Evolutionary conservation across 2,797 vertebrate species (phyloP).

Genomic region (Centroberyx gerrardi): DNA sequence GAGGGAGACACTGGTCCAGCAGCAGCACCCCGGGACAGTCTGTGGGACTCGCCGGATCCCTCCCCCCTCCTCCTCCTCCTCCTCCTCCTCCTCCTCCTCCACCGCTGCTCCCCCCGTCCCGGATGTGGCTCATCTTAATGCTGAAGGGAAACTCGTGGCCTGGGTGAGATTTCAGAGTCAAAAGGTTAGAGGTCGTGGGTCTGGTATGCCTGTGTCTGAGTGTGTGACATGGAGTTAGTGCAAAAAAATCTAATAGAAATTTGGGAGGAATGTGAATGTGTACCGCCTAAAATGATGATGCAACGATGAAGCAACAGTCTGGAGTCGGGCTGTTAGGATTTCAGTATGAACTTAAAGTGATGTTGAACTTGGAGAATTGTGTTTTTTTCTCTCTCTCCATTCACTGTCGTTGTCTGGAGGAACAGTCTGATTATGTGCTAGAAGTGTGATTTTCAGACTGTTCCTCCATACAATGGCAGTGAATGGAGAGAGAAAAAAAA

Average conservation of each 20-base stretch:
- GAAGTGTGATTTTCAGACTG: no score
- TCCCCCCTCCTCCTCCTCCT: slow-evolving; percentile 53
- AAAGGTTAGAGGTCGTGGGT: slow-evolving; percentile 54
- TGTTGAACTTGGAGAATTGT: neutral
- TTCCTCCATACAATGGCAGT: no score
- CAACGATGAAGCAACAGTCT: slow-evolving; percentile 9
- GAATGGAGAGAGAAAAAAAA: no score
- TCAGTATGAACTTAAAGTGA: slow-evolving; percentile 30
- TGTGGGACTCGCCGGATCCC: slow-evolving; percentile 75
- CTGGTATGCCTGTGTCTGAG: slow-evolving; percentile 33
- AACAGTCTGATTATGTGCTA: no score
- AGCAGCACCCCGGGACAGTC: slow-evolving; percentile 89
- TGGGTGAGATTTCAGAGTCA: slow-evolving; percentile 72
- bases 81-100: slow-evolving; percentile 55
- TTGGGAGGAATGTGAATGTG: neutral
- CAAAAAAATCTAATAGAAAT: slow-evolving; percentile 26
- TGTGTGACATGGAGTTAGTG: slow-evolving; percentile 1
- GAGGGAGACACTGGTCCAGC: slow-evolving; percentile 91
- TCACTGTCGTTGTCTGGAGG: no score
- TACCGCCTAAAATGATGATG: neutral
- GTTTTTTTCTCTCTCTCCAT: no score
- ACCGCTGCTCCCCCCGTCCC: slow-evolving; percentile 73
- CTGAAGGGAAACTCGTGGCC: slow-evolving; percentile 96
- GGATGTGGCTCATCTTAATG: slow-evolving; percentile 97
- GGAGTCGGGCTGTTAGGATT: slow-evolving; percentile 29